These are phyloP conservation scores for Folsomia manolachei DNA, from an alignment of 2,888 invertebrate species.

Conservation along the genomic window DNA sequence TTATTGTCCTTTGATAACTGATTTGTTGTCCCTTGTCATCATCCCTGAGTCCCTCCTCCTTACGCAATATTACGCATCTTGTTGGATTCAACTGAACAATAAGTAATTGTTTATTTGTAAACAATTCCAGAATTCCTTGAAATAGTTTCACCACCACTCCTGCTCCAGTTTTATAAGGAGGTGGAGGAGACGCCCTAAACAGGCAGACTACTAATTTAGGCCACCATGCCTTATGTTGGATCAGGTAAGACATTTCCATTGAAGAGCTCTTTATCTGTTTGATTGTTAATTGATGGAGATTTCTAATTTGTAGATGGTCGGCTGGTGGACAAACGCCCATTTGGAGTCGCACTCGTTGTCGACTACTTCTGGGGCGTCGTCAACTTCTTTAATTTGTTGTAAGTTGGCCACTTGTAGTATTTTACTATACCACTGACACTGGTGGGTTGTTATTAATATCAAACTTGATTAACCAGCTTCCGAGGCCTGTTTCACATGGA, in stretches of 20 bases:
- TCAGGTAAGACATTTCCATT: slow-evolving; percentile 23
- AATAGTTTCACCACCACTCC: too few relatives aligned
- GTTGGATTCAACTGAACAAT: too few relatives aligned
- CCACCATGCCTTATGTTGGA: slow-evolving; percentile 35
- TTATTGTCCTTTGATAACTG: too few relatives aligned
- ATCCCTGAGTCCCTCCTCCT: too few relatives aligned
- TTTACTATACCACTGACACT: neutral
- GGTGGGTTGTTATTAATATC: neutral
- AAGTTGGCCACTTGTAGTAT: slow-evolving; percentile 53
- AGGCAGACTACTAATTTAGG: neutral
- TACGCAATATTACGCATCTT: neutral
- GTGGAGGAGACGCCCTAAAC: neutral
- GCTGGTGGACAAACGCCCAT: slow-evolving; percentile 58
- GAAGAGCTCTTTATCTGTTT: neutral
- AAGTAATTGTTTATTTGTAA: neutral
- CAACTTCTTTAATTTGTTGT: slow-evolving; percentile 61
- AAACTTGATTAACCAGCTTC: slow-evolving; percentile 18
- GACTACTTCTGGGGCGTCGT: slow-evolving; percentile 60
- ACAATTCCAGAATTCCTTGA: too few relatives aligned
- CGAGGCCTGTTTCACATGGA: slow-evolving; percentile 33
- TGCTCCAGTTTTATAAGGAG: too few relatives aligned
- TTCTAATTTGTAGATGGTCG: slow-evolving; percentile 59
- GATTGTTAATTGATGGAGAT: neutral
- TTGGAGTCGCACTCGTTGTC: slow-evolving; percentile 56
- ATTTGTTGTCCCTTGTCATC: too few relatives aligned